Conservation (phyloP, 2,113 vertebrate genomes). For the Tenrec ecaudatus region DNA sequence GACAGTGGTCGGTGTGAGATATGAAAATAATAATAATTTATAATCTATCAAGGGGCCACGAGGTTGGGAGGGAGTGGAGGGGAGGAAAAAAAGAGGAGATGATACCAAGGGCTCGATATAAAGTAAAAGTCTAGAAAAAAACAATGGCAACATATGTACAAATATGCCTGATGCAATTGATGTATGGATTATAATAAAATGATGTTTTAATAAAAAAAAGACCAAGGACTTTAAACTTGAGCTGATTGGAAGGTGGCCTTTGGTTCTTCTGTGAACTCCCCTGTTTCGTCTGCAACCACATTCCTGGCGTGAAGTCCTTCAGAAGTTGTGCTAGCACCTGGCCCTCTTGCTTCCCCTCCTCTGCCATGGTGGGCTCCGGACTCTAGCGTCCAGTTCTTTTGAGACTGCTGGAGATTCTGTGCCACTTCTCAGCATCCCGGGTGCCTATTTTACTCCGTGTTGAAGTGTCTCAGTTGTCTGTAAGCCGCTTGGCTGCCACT, state of each 20-base stretch:
- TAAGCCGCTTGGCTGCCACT: conserved; percentile 20
- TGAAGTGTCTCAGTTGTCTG: conserved; percentile 6
- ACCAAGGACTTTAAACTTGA: neutral
- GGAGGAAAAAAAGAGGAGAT: too few species aligned
- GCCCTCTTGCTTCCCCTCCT: neutral
- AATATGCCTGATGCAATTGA: too few species aligned
- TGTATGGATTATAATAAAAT: too few species aligned
- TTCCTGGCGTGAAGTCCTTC: neutral
- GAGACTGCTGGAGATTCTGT: neutral
- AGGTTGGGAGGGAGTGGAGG: too few species aligned
- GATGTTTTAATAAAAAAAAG: too few species aligned
- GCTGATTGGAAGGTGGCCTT: neutral
- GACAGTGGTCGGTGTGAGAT: too few species aligned
- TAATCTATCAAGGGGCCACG: too few species aligned
- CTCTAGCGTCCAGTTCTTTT: neutral
- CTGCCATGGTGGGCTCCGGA: neutral
- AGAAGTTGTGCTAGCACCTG: neutral
- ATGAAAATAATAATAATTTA: too few species aligned
- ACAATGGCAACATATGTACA: too few species aligned
- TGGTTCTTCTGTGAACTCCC: neutral
- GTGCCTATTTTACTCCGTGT: conserved; percentile 29
- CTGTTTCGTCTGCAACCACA: neutral
- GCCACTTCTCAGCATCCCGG: neutral
- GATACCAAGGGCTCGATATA: too few species aligned
- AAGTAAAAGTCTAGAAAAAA: too few species aligned